phyloP scores from a whole-genome alignment of 2,888 invertebrate species.

The Auanema sp. region DNA sequence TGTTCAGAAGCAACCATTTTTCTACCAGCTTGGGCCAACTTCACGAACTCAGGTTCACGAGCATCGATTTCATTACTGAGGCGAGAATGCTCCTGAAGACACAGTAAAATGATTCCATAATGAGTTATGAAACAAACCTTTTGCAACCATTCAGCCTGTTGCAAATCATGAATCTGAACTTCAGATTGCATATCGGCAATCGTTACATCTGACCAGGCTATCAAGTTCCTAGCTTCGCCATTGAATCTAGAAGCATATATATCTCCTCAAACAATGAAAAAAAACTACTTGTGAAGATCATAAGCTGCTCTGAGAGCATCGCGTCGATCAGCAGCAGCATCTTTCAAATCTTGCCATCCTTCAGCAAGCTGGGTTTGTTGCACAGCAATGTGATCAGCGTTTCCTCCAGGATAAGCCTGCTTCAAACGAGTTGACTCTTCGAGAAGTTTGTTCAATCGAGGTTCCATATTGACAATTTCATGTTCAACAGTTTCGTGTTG shows the following conservation, averaged over 20 bases:
- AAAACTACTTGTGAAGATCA: constrained; percentile 76
- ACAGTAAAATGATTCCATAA: too few species aligned
- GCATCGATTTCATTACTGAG: constrained; percentile 77
- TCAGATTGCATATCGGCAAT: constrained; percentile 79
- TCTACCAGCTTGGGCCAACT: constrained; percentile 77
- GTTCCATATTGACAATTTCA: constrained; percentile 87
- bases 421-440: constrained; percentile 88
- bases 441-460: constrained; percentile 76
- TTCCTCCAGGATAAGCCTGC: constrained; percentile 70
- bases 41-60: constrained; percentile 79
- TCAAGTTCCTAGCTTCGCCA: constrained; percentile 78
- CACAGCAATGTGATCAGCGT: constrained; percentile 83
- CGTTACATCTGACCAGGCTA: constrained; percentile 82
- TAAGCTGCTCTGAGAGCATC: constrained; percentile 83
- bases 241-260: constrained; percentile 27
- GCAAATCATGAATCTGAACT: constrained; percentile 75
- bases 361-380: constrained; percentile 83
- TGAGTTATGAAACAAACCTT: constrained; percentile 74
- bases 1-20: constrained; percentile 84
- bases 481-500: constrained; percentile 91
- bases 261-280: constrained; percentile 75
- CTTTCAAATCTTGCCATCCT: constrained; percentile 83
- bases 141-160: constrained; percentile 68
- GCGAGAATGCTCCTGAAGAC: constrained; percentile 21
- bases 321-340: constrained; percentile 78